These are phyloP conservation scores for Taphrorychus bicolor DNA, from an alignment of 2,888 invertebrate species.

Conservation along the genomic window DNA sequence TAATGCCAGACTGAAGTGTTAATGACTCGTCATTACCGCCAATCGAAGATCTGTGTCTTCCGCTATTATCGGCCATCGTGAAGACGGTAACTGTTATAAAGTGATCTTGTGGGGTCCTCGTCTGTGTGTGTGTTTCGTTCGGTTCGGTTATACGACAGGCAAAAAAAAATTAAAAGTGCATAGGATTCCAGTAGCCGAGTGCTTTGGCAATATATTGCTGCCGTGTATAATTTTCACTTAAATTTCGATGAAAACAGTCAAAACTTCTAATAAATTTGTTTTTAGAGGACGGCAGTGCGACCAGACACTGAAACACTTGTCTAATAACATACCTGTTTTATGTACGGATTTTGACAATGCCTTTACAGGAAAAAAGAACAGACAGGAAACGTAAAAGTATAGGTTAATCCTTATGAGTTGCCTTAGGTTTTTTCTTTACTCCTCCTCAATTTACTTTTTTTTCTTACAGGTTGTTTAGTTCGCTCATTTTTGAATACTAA, in stretches of 20 bases:
- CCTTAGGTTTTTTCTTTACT: too few species aligned
- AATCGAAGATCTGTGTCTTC: slow-evolving; percentile 34
- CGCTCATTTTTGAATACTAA: too few species aligned
- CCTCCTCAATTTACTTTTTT: too few species aligned
- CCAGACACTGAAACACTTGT: slow-evolving; percentile 29
- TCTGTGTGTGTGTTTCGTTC: too few species aligned
- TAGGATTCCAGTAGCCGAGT: slow-evolving; percentile 33
- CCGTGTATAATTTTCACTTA: slow-evolving; percentile 40
- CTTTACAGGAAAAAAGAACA: neutral
- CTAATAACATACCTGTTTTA: slow-evolving; percentile 39
- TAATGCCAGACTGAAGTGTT: slow-evolving; percentile 50
- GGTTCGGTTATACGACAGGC: neutral
- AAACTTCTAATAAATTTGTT: slow-evolving; percentile 37
- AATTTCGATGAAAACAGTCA: slow-evolving; percentile 39
- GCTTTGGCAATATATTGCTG: slow-evolving; percentile 20
- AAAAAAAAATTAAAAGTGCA: slow-evolving; percentile 1
- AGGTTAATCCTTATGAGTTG: neutral
- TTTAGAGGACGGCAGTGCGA: slow-evolving; percentile 25
- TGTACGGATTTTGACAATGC: slow-evolving; percentile 36
- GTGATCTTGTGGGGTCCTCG: slow-evolving; percentile 31
- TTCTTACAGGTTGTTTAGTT: too few species aligned
- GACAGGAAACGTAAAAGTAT: neutral
- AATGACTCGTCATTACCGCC: slow-evolving; percentile 49
- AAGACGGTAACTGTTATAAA: slow-evolving; percentile 17
- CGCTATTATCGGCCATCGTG: slow-evolving; percentile 22